Evolutionary conservation across 2,113 vertebrate genomes (phyloP), one percentile per base, ranked within the genome.

Genomic region (Pterocles burchelli): DNA sequence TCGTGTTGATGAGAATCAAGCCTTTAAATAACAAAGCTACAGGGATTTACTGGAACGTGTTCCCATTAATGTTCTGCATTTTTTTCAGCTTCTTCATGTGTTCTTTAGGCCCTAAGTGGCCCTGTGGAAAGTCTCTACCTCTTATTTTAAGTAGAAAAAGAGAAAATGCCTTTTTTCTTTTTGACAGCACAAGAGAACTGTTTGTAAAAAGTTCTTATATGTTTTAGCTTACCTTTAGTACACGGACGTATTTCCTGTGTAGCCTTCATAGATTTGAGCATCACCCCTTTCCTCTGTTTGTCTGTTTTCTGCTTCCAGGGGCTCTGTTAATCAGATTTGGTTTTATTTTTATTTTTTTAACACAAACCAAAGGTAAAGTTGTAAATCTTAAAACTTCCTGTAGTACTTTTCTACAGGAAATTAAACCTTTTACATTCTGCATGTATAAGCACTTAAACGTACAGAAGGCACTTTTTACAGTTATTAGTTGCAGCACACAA

Each of bases 101-200:
- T 97, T 95, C 85, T 75, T 94, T 95, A 95, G 95, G 88, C 94
- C 85, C 95, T 67, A 97, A 97, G 90, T 96, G 95, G 85, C 96
- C 97, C 94, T 86, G 62, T 96, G 96, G 91, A 93, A 98, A 97
- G 93, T 95, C 94, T 98, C 98, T 98, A 98, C 98, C 98, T 98
- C 98, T 97, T 93, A 91, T 94, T 97, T 97, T 97, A 98, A 95
- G 94, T 85, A 97, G 96, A 91, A 90, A 87, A 86, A 91, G 45
- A 70, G 81, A 95, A 95, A 96, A 94, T 92, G 83, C 93, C 94
- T 97, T 97, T 97, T 96, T 96, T 90, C 76, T 94, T 97, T 96
- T 80, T 91, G 89, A 95, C 94, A 95, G 96, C 90, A 93, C 95
- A 97, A 96, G 94, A 91, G 93, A 97, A 81, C 71, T 75, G 38